Evolutionary conservation across 2,113 vertebrate genomes (phyloP).

Genomic region (Trematocara marginatum): DNA sequence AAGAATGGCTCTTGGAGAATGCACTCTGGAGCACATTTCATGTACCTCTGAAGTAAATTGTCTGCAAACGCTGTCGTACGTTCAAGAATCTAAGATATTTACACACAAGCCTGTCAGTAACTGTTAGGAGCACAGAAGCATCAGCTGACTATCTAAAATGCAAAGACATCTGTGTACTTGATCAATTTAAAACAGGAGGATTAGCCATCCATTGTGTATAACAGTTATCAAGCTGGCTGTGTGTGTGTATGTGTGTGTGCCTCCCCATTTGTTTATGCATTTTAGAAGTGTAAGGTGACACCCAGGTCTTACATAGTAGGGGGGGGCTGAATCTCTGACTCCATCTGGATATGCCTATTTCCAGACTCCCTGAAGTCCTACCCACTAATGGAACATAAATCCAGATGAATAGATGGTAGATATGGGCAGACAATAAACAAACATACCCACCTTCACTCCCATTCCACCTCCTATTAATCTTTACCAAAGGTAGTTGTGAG

Average conservation of each 20-base stretch:
- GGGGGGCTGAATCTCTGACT: slow-evolving; percentile 28
- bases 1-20: slow-evolving; percentile 60
- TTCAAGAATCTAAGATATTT: not conserved
- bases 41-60: slow-evolving; percentile 11
- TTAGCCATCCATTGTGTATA: not conserved
- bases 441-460: not conserved
- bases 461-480: not conserved
- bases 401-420: slow-evolving; percentile 7
- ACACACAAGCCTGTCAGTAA: not conserved
- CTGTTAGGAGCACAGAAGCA: not conserved
- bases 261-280: not conserved
- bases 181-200: not conserved
- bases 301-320: not conserved
- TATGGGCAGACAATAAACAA: not conserved
- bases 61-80: not conserved
- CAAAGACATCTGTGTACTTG: not conserved
- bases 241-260: not conserved
- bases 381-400: slow-evolving; percentile 28
- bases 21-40: not conserved
- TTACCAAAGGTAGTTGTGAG: not conserved
- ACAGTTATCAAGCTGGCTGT: not conserved
- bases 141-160: not conserved
- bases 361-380: slow-evolving; percentile 17
- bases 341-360: slow-evolving; percentile 40
- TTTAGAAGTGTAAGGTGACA: slow-evolving; percentile 38